Conservation (phyloP, 1,140 invertebrate genomes). For the Ooceraea biroi region DNA sequence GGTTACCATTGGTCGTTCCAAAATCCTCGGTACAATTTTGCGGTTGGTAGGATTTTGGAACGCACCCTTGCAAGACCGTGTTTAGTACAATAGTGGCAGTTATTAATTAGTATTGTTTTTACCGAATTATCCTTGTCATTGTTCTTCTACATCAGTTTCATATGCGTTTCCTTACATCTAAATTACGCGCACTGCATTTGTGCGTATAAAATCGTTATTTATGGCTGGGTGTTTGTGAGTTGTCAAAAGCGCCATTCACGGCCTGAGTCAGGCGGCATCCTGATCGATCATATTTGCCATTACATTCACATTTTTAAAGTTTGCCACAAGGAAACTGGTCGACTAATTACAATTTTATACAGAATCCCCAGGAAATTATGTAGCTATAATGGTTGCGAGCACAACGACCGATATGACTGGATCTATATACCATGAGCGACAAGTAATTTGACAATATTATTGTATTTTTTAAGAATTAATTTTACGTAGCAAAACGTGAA, state of each 20-base stretch:
- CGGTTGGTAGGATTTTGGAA: too few relatives aligned
- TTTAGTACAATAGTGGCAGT: too few relatives aligned
- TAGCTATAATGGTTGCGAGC: conserved; percentile 79
- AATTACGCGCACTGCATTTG: background rate
- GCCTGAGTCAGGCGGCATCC: background rate
- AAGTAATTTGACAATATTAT: conserved; percentile 77
- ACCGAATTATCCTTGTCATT: background rate
- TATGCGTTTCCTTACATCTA: background rate
- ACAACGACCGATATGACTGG: conserved; percentile 80
- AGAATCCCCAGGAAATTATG: conserved; percentile 60
- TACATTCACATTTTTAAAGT: conserved; percentile 4
- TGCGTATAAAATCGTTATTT: background rate
- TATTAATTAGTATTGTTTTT: conserved; percentile 10
- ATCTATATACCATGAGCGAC: conserved; percentile 84
- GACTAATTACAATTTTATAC: background rate
- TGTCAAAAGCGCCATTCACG: background rate
- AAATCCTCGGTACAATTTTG: too few relatives aligned
- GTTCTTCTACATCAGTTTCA: background rate
- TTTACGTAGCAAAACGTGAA: background rate
- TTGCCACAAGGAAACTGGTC: background rate
- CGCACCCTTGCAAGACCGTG: too few relatives aligned
- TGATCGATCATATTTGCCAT: background rate
- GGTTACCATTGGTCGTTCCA: too few relatives aligned
- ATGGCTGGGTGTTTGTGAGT: background rate
- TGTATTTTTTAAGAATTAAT: conserved; percentile 16